phyloP scores from a whole-genome alignment of 2,888 invertebrate genomes.

The Allacma fusca region DNA sequence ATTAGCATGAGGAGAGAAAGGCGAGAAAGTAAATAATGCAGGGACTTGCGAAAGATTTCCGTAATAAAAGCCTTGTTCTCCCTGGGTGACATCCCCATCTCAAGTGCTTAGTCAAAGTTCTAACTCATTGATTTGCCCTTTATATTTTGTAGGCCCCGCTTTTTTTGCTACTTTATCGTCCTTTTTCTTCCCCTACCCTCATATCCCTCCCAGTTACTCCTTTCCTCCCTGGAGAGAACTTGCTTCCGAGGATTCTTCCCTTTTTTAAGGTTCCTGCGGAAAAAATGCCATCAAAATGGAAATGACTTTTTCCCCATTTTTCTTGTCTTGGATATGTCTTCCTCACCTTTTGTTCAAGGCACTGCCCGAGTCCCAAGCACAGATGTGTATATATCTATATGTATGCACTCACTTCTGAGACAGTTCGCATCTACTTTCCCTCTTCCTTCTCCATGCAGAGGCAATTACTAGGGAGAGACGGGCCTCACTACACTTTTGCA shows the following conservation, averaged over 20 bases:
- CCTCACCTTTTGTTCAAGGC: neutral
- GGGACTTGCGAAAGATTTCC: no score
- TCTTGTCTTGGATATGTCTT: neutral
- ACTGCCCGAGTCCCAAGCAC: neutral
- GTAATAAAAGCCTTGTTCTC: no score
- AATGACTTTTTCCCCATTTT: slow-evolving; percentile 7
- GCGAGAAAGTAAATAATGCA: no score
- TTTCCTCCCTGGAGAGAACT: no score
- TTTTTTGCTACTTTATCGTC: neutral
- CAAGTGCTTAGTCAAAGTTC: neutral
- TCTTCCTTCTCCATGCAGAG: no score
- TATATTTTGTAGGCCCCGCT: neutral
- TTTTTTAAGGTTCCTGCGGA: neutral
- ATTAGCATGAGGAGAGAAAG: no score
- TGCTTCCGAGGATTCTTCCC: no score
- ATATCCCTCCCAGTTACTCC: no score
- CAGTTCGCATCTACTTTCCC: no score
- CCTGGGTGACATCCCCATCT: no score
- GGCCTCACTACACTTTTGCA: no score
- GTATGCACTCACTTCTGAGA: neutral
- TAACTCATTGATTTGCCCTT: slow-evolving; percentile 12
- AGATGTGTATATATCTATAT: neutral
- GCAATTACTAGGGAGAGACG: no score
- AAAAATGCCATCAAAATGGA: slow-evolving; percentile 21
- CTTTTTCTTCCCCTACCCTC: neutral